phyloP scores from a whole-genome alignment of 2,888 invertebrate species.

The Archips crataeganus region DNA sequence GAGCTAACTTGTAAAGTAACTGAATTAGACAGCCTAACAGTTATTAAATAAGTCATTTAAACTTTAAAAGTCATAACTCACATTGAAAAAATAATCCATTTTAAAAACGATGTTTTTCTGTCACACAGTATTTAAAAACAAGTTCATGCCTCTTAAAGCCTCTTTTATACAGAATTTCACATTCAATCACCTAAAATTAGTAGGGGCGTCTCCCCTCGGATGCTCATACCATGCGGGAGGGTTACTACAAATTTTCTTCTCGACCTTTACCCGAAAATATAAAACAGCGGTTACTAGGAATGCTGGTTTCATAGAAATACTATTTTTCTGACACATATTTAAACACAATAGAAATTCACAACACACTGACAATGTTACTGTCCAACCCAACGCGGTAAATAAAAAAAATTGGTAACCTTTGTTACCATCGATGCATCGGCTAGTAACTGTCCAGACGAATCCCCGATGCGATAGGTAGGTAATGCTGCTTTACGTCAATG shows the following conservation, averaged over 20 bases:
- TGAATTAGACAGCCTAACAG: background rate
- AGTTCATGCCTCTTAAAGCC: constrained; percentile 44
- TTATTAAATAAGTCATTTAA: background rate
- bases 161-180: constrained; percentile 75
- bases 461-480: too few relatives aligned
- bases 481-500: too few relatives aligned
- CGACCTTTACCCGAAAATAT: constrained; percentile 28
- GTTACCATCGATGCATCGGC: too few relatives aligned
- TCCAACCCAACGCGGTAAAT: too few relatives aligned
- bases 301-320: constrained; percentile 10
- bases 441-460: too few relatives aligned
- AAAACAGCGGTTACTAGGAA: constrained; percentile 1
- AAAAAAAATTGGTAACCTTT: too few relatives aligned
- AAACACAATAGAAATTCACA: too few relatives aligned
- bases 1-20: background rate
- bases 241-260: constrained; percentile 25
- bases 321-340: background rate
- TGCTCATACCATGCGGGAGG: constrained; percentile 63
- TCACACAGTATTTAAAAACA: constrained; percentile 25
- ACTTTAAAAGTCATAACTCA: background rate
- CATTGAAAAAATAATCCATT: background rate
- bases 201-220: constrained; percentile 63
- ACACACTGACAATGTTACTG: too few relatives aligned
- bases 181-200: constrained; percentile 79
- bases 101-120: background rate